Evolutionary conservation across 2,888 invertebrate genomes (phyloP).

Genomic region (Erannis defoliaria): DNA sequence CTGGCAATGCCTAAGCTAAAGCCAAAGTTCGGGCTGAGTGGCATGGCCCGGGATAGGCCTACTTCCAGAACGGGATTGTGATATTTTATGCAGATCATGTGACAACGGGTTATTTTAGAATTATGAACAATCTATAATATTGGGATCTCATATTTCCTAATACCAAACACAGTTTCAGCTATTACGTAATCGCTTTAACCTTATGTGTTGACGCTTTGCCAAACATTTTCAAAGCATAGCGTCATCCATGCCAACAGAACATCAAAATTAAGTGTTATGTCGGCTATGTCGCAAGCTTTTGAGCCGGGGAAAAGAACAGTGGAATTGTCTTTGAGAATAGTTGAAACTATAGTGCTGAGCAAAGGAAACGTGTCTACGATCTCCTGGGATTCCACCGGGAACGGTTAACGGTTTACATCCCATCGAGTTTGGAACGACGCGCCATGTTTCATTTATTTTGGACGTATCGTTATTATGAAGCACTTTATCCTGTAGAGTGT

Average conservation of each 20-base stretch:
- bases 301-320: slow-evolving; percentile 64
- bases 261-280: slow-evolving; percentile 67
- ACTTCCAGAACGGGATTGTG: no score
- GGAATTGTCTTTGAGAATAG: slow-evolving; percentile 77
- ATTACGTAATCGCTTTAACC: slow-evolving; percentile 8
- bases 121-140: no score
- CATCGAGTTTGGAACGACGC: slow-evolving; percentile 64
- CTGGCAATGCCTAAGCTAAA: no score
- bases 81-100: no score
- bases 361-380: slow-evolving; percentile 73
- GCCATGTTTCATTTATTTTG: slow-evolving; percentile 63
- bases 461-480: slow-evolving; percentile 49
- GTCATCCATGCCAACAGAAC: slow-evolving; percentile 28
- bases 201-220: slow-evolving; percentile 26
- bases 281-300: slow-evolving; percentile 65
- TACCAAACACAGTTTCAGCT: slow-evolving; percentile 1
- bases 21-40: no score
- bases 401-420: slow-evolving; percentile 73
- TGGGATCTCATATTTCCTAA: not conserved
- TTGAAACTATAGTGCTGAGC: slow-evolving; percentile 70
- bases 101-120: no score
- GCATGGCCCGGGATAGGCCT: no score
- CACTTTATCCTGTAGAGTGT: slow-evolving; percentile 30
- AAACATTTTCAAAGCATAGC: slow-evolving; percentile 30
- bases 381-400: slow-evolving; percentile 64